Percentiles rank a stretch among this genome's conserved stretches.
These are phyloP conservation scores for Drosophila hamatofila DNA, from an alignment of 2,888 invertebrate genomes.

Conservation along the genomic window DNA sequence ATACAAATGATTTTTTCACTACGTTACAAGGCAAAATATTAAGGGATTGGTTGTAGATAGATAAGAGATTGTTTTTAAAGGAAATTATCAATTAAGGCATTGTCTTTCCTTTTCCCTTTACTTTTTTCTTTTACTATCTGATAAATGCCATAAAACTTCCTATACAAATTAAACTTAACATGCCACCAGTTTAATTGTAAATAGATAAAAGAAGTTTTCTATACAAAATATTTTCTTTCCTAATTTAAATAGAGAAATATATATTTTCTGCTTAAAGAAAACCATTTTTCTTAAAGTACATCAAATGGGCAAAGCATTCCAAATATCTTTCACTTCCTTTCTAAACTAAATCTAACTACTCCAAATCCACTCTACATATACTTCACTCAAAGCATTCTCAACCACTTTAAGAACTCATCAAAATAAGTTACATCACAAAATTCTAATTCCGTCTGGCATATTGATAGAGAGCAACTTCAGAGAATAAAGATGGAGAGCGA, in stretches of 20 bases:
- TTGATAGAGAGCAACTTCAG: constrained; percentile 19
- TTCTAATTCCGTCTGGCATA: constrained; percentile 1
- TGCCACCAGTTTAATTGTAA: not conserved
- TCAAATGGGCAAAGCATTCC: not conserved
- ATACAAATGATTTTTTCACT: not conserved
- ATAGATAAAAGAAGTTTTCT: not conserved
- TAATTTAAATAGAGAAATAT: not conserved
- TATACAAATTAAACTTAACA: too few relatives aligned
- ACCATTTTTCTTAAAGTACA: not conserved
- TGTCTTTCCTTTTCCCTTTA: too few relatives aligned
- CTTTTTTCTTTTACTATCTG: too few relatives aligned
- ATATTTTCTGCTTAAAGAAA: too few relatives aligned
- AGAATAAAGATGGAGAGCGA: not conserved
- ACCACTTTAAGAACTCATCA: constrained; percentile 19
- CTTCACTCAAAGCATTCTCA: not conserved
- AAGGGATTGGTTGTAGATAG: too few relatives aligned
- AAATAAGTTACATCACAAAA: not conserved
- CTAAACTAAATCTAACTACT: not conserved
- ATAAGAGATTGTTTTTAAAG: too few relatives aligned
- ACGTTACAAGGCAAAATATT: not conserved
- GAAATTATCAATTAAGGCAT: too few relatives aligned
- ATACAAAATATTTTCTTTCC: not conserved
- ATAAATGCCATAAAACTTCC: too few relatives aligned
- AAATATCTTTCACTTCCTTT: not conserved
- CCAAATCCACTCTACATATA: too few relatives aligned